Percentiles rank a stretch among this genome's conserved stretches.
Evolutionary conservation across 2,113 vertebrate species (phyloP).

Genomic region (Anolis sagrei): DNA sequence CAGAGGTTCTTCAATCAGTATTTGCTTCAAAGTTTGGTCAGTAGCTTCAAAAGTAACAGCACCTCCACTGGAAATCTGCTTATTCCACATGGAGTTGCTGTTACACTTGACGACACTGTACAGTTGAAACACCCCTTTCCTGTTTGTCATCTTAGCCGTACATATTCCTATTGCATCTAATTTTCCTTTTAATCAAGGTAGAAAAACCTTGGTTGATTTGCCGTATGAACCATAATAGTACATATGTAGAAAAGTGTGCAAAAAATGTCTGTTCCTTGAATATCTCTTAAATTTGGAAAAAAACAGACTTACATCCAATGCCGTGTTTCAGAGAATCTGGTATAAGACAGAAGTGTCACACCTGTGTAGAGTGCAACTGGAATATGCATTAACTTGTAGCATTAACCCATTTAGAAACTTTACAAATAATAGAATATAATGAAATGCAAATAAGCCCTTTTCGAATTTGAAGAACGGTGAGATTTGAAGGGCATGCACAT

Average conservation of each 20-base stretch:
- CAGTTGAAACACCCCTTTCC: background rate
- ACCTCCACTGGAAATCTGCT: conserved; percentile 80
- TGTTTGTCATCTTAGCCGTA: background rate
- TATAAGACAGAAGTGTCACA: background rate
- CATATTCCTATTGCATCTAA: background rate
- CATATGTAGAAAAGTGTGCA: background rate
- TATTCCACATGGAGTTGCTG: conserved; percentile 87
- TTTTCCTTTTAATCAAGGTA: background rate
- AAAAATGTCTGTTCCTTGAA: background rate
- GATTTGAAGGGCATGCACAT: background rate
- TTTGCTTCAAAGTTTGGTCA: conserved; percentile 47
- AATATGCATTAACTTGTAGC: background rate
- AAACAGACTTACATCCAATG: background rate
- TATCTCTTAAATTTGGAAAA: conserved; percentile 26
- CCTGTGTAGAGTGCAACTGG: background rate
- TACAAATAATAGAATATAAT: conserved; percentile 15
- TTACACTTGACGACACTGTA: conserved; percentile 79
- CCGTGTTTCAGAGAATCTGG: background rate
- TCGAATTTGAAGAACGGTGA: background rate
- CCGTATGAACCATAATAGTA: background rate
- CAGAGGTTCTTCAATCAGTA: background rate
- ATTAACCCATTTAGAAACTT: background rate
- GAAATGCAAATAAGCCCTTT: background rate
- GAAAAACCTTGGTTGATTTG: background rate
- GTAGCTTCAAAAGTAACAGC: conserved; percentile 82